phyloP scores from a whole-genome alignment of 2,797 vertebrate genomes.

The Setipinna tenuifilis region DNA sequence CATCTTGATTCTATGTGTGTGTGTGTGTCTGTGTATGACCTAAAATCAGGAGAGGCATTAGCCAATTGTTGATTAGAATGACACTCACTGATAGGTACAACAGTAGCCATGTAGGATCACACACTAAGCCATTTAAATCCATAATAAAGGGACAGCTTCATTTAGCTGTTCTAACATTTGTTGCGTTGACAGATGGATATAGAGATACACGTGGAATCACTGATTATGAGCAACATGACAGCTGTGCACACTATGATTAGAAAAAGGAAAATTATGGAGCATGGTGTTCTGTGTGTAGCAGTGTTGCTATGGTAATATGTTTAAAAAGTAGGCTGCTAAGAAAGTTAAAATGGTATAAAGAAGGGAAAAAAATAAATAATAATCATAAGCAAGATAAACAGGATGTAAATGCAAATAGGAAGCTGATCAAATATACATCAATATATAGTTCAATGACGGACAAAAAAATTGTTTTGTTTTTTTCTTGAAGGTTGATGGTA shows the following conservation, averaged over 20 bases:
- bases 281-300: not conserved
- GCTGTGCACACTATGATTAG: constrained; percentile 2
- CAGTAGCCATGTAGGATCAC: no score
- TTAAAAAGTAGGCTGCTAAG: not conserved
- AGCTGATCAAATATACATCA: not conserved
- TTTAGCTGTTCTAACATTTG: not conserved
- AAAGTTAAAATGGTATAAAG: not conserved
- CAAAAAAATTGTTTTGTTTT: not conserved
- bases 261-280: not conserved
- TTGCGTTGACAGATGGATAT: no score
- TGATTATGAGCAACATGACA: not conserved
- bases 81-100: no score
- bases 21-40: no score
- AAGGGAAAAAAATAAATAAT: not conserved
- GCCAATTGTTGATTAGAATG: no score
- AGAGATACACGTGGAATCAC: not conserved
- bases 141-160: not conserved
- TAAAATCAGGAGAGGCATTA: no score
- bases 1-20: no score
- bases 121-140: not conserved
- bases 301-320: not conserved
- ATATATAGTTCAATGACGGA: no score
- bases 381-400: not conserved
- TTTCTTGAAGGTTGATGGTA: no score
- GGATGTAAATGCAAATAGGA: not conserved